Evolutionary conservation across 1,140 invertebrate species (phyloP), one percentile per base, ranked within the genome.

Genomic region (Bursaphelenchus mucronatus): DNA sequence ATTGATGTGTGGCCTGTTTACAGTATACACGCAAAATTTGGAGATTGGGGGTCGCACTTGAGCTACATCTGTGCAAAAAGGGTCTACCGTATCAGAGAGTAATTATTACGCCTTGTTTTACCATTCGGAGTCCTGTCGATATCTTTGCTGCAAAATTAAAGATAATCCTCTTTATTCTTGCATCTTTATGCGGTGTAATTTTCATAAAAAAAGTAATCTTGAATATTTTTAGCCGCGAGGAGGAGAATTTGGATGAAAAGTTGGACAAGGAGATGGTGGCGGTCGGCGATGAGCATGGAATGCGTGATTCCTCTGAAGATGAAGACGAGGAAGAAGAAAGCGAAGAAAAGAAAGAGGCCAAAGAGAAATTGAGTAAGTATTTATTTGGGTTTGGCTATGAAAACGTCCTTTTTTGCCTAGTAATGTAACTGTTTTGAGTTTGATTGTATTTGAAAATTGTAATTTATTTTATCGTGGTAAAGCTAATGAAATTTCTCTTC

Each of bases 201-300:
- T 2, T 58, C n/a, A 56, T 56, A 44, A 40, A 19, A 44, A 43
- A 41, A 19, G 30, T 63, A 17, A 41, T 11, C 39, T 6, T 46
- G 9, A 47, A 51, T 50, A 11, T 47, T 55, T 73, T 67, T 58
- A 78, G 76, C 40, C 77, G 76, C 13, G 76, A 78, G 45, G 67
- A 77, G 46, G 63, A 64, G 13, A 71, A 68, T 43, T 61, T 62
- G 3, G 76, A 79, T 11, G 73, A 81, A 53, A 79, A 79, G 55
- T 54, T 79, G 39, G 79, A 81, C 13, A 70, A 78, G 49, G 79
- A 66, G 11, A 46, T 79, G 10, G 74, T 79, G 7, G 79, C 63
- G 0, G 77, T 79, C 7, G 79, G 63, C 6, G 77, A 79, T 21
- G 77, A 79, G 57, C 50, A 56, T 15, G 77, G 77, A 15, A 56